Evolutionary conservation across 2,888 invertebrate genomes (phyloP).

Genomic region (Phengaris alcon): DNA sequence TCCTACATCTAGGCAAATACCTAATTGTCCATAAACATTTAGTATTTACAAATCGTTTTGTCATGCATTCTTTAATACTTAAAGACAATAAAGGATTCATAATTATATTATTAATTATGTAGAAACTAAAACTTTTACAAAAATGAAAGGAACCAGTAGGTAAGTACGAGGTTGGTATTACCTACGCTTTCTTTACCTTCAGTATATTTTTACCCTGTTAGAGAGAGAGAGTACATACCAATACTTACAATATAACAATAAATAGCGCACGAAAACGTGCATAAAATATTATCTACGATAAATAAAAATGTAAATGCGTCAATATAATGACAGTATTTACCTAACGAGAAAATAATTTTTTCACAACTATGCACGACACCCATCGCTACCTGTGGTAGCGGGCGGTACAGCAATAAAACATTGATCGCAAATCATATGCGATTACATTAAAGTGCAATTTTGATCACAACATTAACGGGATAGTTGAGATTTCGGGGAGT

Average conservation of each 20-base stretch:
- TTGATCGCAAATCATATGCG: too few relatives aligned
- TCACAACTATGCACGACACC: neutral
- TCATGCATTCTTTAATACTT: neutral
- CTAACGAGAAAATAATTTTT: constrained; percentile 19
- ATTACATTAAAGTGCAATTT: neutral
- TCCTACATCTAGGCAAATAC: too few relatives aligned
- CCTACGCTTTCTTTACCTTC: constrained; percentile 33
- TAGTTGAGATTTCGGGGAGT: neutral
- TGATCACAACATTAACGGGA: neutral
- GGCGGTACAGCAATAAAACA: neutral
- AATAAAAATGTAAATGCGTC: constrained; percentile 51
- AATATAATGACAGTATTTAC: constrained; percentile 45
- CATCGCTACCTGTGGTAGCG: neutral
- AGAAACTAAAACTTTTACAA: constrained; percentile 9
- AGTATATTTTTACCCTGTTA: constrained; percentile 68
- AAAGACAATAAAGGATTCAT: constrained; percentile 12
- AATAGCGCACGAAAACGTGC: constrained; percentile 68
- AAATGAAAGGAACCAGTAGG: constrained; percentile 9
- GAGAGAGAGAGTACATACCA: constrained; percentile 61
- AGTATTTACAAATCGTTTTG: constrained; percentile 20
- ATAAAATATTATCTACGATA: constrained; percentile 46
- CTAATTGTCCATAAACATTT: neutral
- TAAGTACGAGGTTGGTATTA: constrained; percentile 20
- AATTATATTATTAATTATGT: neutral
- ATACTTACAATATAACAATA: constrained; percentile 58